These are phyloP conservation scores for Oscheius myriophilus DNA, from an alignment of 2,888 invertebrate genomes.

Conservation along the genomic window DNA sequence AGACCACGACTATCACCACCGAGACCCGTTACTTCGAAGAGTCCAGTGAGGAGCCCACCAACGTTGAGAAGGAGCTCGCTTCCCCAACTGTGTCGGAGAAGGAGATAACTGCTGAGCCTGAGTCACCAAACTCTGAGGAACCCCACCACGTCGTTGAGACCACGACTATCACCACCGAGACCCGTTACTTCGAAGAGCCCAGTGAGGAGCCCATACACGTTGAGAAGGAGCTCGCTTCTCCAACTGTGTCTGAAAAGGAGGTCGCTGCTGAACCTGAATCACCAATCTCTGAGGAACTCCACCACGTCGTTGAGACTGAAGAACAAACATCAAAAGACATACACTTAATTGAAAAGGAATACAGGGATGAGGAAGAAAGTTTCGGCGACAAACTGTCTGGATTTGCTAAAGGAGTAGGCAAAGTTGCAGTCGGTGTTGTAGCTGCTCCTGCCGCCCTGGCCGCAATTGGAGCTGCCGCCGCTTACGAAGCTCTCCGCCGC, in stretches of 20 bases:
- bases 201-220: no score
- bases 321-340: no score
- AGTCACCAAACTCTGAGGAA: background rate
- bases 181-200: no score
- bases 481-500: conserved; percentile 16
- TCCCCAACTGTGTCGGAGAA: background rate
- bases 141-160: background rate
- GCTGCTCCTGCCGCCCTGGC: conserved; percentile 53
- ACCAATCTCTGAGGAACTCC: no score
- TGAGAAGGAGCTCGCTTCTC: no score
- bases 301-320: no score
- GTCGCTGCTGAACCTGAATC: no score
- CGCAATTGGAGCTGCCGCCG: conserved; percentile 50
- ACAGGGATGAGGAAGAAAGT: conserved; percentile 9
- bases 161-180: conserved; percentile 11
- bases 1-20: conserved; percentile 13
- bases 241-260: no score
- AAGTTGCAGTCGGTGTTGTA: conserved; percentile 53
- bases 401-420: conserved; percentile 50
- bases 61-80: background rate
- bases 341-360: no score
- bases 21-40: conserved; percentile 2
- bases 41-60: background rate
- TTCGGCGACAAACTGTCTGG: conserved; percentile 23
- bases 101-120: conserved; percentile 4